These are phyloP conservation scores for Sycon ciliatum DNA, from an alignment of 37 sponge, comb jelly and placozoan genomes.

Conservation along the genomic window DNA sequence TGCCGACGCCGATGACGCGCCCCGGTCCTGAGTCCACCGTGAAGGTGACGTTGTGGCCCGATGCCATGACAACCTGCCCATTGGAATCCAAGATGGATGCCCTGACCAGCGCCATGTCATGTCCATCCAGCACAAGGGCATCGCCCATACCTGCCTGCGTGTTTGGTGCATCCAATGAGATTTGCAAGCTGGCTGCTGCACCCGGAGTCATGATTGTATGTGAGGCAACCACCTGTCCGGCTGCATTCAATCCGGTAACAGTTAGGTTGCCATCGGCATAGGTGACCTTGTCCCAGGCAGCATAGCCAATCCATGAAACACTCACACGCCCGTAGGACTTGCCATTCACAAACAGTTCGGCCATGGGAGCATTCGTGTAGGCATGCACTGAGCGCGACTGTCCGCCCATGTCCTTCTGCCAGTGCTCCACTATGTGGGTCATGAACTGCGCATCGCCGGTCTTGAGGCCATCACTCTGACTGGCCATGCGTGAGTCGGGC, in stretches of 20 bases:
- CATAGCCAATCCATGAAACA: slow-evolving; percentile 34
- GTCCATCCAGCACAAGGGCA: slow-evolving; percentile 44
- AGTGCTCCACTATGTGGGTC: slow-evolving; percentile 37
- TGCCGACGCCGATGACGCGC: slow-evolving; percentile 41
- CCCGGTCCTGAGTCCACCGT: slow-evolving; percentile 44
- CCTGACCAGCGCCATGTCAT: slow-evolving; percentile 47
- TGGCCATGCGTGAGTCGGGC: not conserved
- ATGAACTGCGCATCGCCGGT: slow-evolving; percentile 9
- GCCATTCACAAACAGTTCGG: slow-evolving; percentile 41
- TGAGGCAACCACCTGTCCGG: slow-evolving; percentile 18
- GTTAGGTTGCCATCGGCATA: slow-evolving; percentile 32
- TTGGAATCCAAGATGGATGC: slow-evolving; percentile 34
- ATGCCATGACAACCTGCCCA: slow-evolving; percentile 25
- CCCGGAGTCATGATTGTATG: slow-evolving; percentile 36
- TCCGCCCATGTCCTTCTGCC: slow-evolving; percentile 13
- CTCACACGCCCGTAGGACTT: slow-evolving; percentile 31
- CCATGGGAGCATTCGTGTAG: slow-evolving; percentile 47
- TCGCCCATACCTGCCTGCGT: slow-evolving; percentile 31
- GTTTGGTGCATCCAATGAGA: slow-evolving; percentile 31
- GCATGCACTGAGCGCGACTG: slow-evolving; percentile 34
- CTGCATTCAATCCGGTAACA: slow-evolving; percentile 14
- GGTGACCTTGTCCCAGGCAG: slow-evolving; percentile 28
- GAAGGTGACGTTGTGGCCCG: slow-evolving; percentile 38
- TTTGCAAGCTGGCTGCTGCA: slow-evolving; percentile 15
- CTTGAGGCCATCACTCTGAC: not conserved